Base-by-base conservation (phyloP, 2,888 invertebrate species). In the Lithophane semibrunnea region DNA sequence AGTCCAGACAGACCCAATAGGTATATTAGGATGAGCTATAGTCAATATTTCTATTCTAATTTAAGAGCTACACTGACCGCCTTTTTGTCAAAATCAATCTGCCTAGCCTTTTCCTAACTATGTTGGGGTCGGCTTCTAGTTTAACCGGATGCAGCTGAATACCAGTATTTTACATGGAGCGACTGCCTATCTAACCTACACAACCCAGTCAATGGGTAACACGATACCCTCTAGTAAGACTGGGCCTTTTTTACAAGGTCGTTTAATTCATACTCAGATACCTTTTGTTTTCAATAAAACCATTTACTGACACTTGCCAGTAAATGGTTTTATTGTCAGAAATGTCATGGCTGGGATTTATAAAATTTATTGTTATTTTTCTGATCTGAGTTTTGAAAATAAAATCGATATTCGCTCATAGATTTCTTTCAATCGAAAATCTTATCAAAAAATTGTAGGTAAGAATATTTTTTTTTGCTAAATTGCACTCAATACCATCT, bases 41-140 rank as follows among this genome's bases (percentile, higher is more conserved):
- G 4, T 61, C 84, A 56, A 80, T 68, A 66, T 21, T 73, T 67
- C 13, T 54, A 18, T 64, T 56, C 49, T 72, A 75, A 68, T 58
- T 68, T 74, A 2, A 56, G 75, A 71, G 70, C 16, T 2, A 29
- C 44, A n/a, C 44, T 58, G 67, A 24, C 29, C 37, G 56, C 42
- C 8, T 69, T 54, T 24, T 21, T 21, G 37, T 13, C 12, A 7
- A 24, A 24, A 63, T 21, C 12, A 21, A 8, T 37, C 21, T 63
- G 7, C 13, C 24, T 0, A 56, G 24, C 29, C 29, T 60, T 29
- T 60, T 29, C 29, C 3, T 8, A 18, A 29, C 1, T 8, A 16
- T 7, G 8, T 60, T 29, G 9, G 16, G 29, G 16, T 29, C 24
- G 3, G 29, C 24, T 60, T 29, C 24, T 1, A 60, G 16, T 8